Evolutionary conservation across 1,140 invertebrate species (phyloP).

Genomic region (Drosophila jambulina): DNA sequence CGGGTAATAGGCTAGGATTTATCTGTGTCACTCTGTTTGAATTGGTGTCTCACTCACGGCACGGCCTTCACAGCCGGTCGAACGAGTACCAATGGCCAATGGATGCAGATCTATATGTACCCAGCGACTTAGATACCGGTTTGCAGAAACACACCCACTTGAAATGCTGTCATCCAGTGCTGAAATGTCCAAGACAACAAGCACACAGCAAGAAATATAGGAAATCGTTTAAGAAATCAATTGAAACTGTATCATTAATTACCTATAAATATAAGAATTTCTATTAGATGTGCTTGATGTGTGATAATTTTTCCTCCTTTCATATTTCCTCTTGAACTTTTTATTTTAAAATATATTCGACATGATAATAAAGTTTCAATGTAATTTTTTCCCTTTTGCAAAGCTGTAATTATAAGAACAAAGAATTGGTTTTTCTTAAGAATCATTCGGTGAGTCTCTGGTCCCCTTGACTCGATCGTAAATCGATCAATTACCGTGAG

Average conservation of each 20-base stretch:
- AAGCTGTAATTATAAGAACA: conserved; percentile 9
- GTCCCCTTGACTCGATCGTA: conserved; percentile 27
- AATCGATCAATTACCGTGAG: conserved; percentile 48
- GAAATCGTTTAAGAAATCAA: background rate
- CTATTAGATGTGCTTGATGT: background rate
- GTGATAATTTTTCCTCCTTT: background rate
- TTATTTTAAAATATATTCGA: background rate
- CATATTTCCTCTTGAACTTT: background rate
- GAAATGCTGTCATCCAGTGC: conserved; percentile 35
- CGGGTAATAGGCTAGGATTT: conserved; percentile 5
- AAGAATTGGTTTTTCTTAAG: conserved; percentile 10
- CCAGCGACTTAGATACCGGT: conserved; percentile 29
- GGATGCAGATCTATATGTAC: conserved; percentile 22
- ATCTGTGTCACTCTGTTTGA: conserved; percentile 30
- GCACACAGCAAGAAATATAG: background rate
- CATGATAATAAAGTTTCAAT: background rate
- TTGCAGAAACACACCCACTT: conserved; percentile 55
- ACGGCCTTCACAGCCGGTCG: conserved; percentile 42
- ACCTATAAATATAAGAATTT: background rate
- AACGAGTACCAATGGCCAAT: conserved; percentile 36
- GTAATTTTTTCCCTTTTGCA: conserved; percentile 3
- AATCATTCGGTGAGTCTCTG: conserved; percentile 1
- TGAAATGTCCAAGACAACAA: conserved; percentile 19
- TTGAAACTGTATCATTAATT: too few relatives aligned
- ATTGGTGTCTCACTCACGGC: background rate